Conservation (phyloP, 2,113 vertebrate species). For the Chloebia gouldiae region DNA sequence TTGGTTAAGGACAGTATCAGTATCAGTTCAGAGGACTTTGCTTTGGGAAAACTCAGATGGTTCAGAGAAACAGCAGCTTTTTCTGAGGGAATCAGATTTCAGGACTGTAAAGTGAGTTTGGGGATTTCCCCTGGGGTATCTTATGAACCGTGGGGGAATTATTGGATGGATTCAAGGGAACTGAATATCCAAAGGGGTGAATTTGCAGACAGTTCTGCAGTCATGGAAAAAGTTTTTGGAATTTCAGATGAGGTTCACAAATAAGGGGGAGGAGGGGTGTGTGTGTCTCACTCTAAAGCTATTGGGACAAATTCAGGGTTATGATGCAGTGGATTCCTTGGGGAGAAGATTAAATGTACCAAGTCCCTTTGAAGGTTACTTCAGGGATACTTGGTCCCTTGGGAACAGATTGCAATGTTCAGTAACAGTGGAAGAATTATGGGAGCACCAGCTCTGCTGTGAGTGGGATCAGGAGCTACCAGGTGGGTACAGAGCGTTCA, state of each 20-base stretch:
- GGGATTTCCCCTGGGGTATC: neutral
- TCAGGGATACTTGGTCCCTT: neutral
- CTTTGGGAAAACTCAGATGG: neutral
- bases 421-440: neutral
- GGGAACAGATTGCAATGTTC: neutral
- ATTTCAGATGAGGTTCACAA: neutral
- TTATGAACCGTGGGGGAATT: neutral
- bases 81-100: neutral
- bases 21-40: neutral
- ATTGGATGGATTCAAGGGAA: neutral
- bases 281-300: neutral
- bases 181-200: neutral
- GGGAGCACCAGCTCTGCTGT: neutral
- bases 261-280: neutral
- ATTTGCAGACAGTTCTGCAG: neutral
- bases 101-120: neutral
- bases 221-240: neutral
- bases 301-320: neutral
- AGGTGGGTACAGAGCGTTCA: neutral
- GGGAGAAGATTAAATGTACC: neutral
- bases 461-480: neutral
- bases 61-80: neutral
- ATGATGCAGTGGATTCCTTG: neutral
- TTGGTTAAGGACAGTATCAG: neutral
- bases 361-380: neutral